Percentiles rank a stretch among this genome's conserved stretches.
phyloP scores from a whole-genome alignment of 64 coral and sea anemone genomes.

The Porites lutea region DNA sequence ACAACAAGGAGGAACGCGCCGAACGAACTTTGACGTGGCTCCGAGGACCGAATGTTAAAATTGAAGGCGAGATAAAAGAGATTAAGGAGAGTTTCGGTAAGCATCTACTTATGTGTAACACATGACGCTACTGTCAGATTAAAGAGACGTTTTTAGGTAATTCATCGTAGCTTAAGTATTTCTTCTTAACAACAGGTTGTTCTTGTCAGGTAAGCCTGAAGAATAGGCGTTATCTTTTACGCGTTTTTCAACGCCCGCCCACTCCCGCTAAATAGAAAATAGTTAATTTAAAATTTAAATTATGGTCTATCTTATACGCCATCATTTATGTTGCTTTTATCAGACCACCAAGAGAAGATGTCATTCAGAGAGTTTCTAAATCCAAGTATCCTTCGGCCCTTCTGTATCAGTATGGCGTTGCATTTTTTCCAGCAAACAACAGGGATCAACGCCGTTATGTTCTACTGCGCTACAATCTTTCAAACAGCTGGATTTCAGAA shows the following conservation, averaged over 20 bases:
- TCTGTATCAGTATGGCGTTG: constrained; percentile 78
- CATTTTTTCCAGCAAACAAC: constrained; percentile 95
- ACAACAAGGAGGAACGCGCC: constrained; percentile 65
- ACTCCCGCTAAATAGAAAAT: no score
- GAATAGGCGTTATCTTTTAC: no score
- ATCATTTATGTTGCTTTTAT: neutral
- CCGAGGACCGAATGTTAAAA: constrained; percentile 56
- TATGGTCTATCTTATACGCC: neutral
- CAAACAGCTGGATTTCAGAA: constrained; percentile 70
- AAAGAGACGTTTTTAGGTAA: no score
- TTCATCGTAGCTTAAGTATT: no score
- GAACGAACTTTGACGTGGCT: constrained; percentile 69
- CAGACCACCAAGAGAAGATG: constrained; percentile 44
- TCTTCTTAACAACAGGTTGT: no score
- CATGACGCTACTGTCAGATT: neutral
- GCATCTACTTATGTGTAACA: neutral
- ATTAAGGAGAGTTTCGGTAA: constrained; percentile 78
- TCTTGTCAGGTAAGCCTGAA: no score
- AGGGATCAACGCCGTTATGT: constrained; percentile 94
- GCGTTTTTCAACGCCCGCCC: no score
- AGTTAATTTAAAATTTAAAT: no score
- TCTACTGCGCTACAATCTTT: constrained; percentile 88
- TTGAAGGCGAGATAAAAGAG: constrained; percentile 70
- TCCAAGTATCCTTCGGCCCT: constrained; percentile 70
- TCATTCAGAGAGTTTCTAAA: constrained; percentile 72